These are phyloP conservation scores for Microplitis deprimator DNA, from an alignment of 2,888 invertebrate species.

Conservation along the genomic window DNA sequence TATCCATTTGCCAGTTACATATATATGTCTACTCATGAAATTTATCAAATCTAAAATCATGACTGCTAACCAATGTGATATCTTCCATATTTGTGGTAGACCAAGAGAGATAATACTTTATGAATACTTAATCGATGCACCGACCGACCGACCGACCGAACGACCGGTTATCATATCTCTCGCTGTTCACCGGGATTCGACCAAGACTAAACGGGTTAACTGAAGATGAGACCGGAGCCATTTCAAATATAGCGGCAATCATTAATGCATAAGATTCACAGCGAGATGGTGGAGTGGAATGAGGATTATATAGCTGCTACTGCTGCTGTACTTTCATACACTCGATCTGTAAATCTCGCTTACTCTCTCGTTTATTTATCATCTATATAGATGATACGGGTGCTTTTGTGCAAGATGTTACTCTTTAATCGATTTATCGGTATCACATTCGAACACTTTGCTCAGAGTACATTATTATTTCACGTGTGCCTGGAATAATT, in stretches of 20 bases:
- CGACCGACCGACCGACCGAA: background rate
- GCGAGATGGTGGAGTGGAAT: constrained; percentile 34
- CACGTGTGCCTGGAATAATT: constrained; percentile 1
- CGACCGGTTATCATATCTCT: constrained; percentile 22
- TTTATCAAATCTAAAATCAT: constrained; percentile 30
- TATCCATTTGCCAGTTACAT: constrained; percentile 8
- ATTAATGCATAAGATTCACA: constrained; percentile 56
- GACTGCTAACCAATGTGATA: constrained; percentile 54
- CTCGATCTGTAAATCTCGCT: constrained; percentile 26
- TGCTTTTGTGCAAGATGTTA: background rate
- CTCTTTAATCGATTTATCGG: constrained; percentile 15
- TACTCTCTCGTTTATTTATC: background rate
- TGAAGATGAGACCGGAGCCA: constrained; percentile 46
- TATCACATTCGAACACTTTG: constrained; percentile 8
- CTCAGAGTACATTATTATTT: constrained; percentile 5
- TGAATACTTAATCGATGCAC: constrained; percentile 32
- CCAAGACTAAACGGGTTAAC: constrained; percentile 31
- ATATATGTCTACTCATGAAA: constrained; percentile 21
- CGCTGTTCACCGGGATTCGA: constrained; percentile 21
- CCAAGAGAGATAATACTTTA: constrained; percentile 6
- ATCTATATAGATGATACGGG: background rate
- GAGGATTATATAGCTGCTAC: constrained; percentile 16
- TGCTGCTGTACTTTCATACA: background rate
- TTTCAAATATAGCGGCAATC: constrained; percentile 63
- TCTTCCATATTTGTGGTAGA: constrained; percentile 9